Evolutionary conservation across 2,797 vertebrate species (phyloP).

Genomic region (Corythornis leucogaster): DNA sequence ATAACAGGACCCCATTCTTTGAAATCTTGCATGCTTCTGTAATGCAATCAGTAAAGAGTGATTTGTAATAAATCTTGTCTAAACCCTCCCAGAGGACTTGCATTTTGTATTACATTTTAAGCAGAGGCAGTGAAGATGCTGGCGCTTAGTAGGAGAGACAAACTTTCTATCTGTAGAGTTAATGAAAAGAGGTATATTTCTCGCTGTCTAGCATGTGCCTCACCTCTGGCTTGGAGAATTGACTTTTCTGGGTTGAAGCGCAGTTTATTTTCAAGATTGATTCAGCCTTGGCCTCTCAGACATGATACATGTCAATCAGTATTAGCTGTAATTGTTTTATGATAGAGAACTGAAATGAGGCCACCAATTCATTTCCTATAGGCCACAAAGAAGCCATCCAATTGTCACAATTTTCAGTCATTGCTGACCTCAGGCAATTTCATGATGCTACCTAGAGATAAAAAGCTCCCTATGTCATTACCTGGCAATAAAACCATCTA

Average conservation of each 20-base stretch:
- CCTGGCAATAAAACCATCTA: conserved; percentile 32
- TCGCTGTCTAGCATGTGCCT: background rate
- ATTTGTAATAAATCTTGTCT: background rate
- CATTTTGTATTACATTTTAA: background rate
- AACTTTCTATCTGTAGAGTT: background rate
- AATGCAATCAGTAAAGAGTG: background rate
- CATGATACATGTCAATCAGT: conserved; percentile 45
- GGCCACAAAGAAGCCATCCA: conserved; percentile 43
- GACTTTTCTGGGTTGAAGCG: conserved; percentile 42
- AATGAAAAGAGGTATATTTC: background rate
- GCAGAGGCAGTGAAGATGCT: background rate
- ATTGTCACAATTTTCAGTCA: conserved; percentile 51
- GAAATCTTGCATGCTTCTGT: background rate
- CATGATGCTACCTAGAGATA: background rate
- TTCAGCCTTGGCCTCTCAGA: conserved; percentile 20
- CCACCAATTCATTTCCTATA: conserved; percentile 39
- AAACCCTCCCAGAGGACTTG: background rate
- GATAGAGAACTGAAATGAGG: conserved; percentile 43
- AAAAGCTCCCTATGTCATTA: conserved; percentile 45
- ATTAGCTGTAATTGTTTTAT: conserved; percentile 62
- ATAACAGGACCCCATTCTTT: background rate
- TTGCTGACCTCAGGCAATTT: conserved; percentile 57
- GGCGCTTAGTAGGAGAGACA: background rate
- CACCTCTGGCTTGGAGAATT: background rate
- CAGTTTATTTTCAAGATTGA: conserved; percentile 48